A percentile compares a stretch with the other conserved stretches of the same genome.
phyloP scores from a whole-genome alignment of 2,113 vertebrate genomes.

The Thalassarche chlororhynchos region DNA sequence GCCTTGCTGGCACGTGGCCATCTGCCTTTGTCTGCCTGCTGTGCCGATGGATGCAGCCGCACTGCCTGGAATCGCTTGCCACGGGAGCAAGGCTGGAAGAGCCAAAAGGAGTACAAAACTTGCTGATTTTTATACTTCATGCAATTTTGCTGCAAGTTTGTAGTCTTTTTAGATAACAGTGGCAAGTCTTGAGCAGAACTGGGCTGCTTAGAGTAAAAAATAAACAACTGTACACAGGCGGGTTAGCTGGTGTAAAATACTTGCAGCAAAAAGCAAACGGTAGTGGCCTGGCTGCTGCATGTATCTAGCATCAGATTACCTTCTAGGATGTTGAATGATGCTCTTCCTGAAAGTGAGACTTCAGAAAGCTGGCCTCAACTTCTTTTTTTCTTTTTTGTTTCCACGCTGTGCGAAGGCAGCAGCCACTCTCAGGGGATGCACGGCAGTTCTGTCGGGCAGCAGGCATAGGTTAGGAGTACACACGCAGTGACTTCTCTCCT shows the following conservation, averaged over 20 bases:
- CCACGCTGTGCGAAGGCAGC: background rate
- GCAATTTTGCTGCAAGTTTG: background rate
- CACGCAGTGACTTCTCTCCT: background rate
- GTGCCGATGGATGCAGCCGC: rapidly evolving
- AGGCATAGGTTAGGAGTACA: background rate
- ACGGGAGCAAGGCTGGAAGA: background rate
- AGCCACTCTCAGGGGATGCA: rapidly evolving
- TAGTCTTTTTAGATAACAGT: background rate
- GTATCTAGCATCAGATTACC: background rate
- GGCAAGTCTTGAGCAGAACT: background rate
- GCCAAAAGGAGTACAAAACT: background rate
- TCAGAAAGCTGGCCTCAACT: background rate
- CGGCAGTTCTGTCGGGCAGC: background rate
- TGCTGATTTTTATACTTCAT: background rate
- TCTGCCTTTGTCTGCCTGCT: background rate
- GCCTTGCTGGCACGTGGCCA: background rate
- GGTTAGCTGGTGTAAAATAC: background rate
- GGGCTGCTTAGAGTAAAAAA: background rate
- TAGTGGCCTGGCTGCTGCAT: background rate
- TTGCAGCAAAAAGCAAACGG: background rate
- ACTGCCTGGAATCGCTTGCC: background rate
- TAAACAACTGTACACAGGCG: background rate
- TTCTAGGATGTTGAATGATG: background rate
- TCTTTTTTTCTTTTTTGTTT: background rate
- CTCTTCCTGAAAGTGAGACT: background rate